These are phyloP conservation scores for Lota lota DNA, from an alignment of 2,113 vertebrate genomes.

Conservation along the genomic window DNA sequence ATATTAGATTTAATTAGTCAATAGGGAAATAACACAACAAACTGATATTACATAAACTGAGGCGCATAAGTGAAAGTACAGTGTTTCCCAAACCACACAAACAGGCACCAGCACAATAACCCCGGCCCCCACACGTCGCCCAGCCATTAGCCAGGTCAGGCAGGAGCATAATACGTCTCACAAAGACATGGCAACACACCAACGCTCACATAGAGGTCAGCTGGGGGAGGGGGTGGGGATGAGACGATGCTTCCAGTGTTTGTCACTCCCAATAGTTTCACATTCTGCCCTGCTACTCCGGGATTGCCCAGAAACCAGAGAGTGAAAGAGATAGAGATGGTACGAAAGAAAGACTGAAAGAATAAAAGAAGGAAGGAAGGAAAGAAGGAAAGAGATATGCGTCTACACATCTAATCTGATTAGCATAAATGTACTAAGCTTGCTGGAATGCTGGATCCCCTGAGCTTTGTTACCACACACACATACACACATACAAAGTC, in stretches of 20 bases:
- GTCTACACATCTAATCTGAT: conserved; percentile 8
- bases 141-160: conserved; percentile 66
- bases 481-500: not conserved
- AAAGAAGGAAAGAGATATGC: conserved; percentile 1
- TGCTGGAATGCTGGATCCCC: not conserved
- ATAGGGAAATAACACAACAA: no score
- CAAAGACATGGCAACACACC: conserved; percentile 10
- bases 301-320: not conserved
- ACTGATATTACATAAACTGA: no score
- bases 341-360: not conserved
- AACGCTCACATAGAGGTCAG: not conserved
- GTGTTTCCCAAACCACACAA: conserved; percentile 2
- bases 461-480: not conserved
- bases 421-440: conserved; percentile 12
- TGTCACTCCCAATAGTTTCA: not conserved
- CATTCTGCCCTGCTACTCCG: not conserved
- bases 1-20: no score
- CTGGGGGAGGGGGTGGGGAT: not conserved
- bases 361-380: not conserved
- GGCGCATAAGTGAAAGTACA: no score
- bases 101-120: conserved; percentile 20
- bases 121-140: conserved; percentile 23
- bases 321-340: not conserved
- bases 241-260: not conserved
- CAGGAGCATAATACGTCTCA: conserved; percentile 58